Base-by-base conservation (phyloP, 2,888 invertebrate genomes). In the Cynaeus angustus region DNA sequence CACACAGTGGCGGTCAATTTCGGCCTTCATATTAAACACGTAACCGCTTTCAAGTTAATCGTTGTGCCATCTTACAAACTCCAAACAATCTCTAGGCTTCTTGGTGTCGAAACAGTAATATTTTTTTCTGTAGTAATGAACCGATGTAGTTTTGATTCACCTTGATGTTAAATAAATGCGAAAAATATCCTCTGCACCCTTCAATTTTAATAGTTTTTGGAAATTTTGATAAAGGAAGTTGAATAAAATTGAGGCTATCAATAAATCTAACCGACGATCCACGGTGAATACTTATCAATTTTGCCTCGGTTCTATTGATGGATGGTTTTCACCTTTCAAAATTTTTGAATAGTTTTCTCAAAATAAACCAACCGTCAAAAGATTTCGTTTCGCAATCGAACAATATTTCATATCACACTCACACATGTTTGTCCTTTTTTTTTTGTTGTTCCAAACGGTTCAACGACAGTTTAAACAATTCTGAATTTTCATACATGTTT, bases 1-100 rank as follows among this genome's bases (percentile, higher is more conserved):
- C 9, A 48, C 50, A 55, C 73, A 73, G 58, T 71, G 68, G 30
- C 37, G 16, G 3, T 65, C 30, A 3, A 71, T 61, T 50, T 73
- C 68, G 0, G 45, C 16, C n/a, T 69, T 37, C 10, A 72, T 43
- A 53, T 74, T 58, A 53, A 74, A 71, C 41, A 41, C 7, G 6
- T 5, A 5, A 10, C 12, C 12, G 10, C 28, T 28, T 9, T 1
- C 0, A 3, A 26, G 2, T n/a, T 50, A 10, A 9, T 8, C 1
- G 3, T 28, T 1, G 41, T 41, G 6, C 41, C 41, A 41, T n/a
- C 9, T 41, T 1, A 41, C 1, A 41, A 41, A 41, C n/a, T n/a
- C n/a, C n/a, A n/a, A n/a, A n/a, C n/a, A n/a, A n/a, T n/a, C n/a
- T n/a, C n/a, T n/a, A n/a, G n/a, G n/a, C n/a, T n/a, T n/a, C n/a